A percentile compares a stretch with the other conserved stretches of the same genome.
phyloP scores from a whole-genome alignment of 2,113 vertebrate species.

The Engraulis encrasicolus region DNA sequence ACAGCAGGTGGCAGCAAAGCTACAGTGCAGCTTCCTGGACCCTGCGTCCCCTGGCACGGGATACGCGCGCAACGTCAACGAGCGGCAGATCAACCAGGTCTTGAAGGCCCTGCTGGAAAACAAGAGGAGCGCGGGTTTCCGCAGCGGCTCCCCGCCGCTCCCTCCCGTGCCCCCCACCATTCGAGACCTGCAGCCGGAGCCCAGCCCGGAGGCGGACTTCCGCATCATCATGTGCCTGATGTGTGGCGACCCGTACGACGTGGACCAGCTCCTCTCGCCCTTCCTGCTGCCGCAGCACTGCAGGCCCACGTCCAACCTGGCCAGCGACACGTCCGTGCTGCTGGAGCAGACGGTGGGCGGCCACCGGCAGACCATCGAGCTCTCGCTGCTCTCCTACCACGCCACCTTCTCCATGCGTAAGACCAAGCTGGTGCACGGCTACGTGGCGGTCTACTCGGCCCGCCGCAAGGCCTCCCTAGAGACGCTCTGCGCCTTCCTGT shows the following conservation, averaged over 20 bases:
- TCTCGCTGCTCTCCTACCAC: slow-evolving; percentile 91
- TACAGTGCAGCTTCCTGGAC: slow-evolving; percentile 92
- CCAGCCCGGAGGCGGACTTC: slow-evolving; percentile 82
- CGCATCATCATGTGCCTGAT: slow-evolving; percentile 92
- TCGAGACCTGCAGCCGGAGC: slow-evolving; percentile 81
- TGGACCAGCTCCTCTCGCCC: slow-evolving; percentile 86
- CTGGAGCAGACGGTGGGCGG: slow-evolving; percentile 83
- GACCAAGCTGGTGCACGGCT: slow-evolving; percentile 91
- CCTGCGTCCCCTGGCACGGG: slow-evolving; percentile 86
- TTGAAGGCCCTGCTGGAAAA: slow-evolving; percentile 88
- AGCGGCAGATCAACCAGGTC: slow-evolving; percentile 92
- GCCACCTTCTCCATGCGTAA: slow-evolving; percentile 89
- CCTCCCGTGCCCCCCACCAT: slow-evolving; percentile 76
- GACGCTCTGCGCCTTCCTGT: slow-evolving; percentile 91
- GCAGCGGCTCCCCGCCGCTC: slow-evolving; percentile 75
- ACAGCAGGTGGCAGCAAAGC: slow-evolving; percentile 89
- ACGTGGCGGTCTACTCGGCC: slow-evolving; percentile 90
- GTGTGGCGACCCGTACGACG: slow-evolving; percentile 88
- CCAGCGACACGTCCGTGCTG: slow-evolving; percentile 80
- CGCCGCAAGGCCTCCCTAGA: slow-evolving; percentile 88
- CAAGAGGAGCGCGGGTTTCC: slow-evolving; percentile 80
- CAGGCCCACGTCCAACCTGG: slow-evolving; percentile 77
- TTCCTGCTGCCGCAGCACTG: slow-evolving; percentile 86
- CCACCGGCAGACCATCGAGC: slow-evolving; percentile 84
- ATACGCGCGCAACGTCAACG: slow-evolving; percentile 90